Conservation (phyloP, 30 jellyfish, hydroid and myxozoan genomes). For the Aurelia sp. region DNA sequence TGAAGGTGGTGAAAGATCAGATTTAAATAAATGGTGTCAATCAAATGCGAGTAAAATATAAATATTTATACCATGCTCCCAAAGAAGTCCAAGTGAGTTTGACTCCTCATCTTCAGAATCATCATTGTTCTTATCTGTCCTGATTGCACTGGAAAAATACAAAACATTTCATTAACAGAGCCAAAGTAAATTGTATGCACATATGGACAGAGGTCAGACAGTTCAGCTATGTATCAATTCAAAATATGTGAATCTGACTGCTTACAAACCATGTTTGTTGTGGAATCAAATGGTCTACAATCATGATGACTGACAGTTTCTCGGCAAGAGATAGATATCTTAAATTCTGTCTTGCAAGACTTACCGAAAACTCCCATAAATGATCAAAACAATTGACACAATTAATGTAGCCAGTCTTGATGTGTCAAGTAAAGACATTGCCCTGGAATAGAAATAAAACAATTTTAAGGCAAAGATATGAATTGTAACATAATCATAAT, state of each 20-base stretch:
- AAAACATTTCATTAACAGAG: not conserved
- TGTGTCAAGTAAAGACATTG: conserved; percentile 62
- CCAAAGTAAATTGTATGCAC: no score
- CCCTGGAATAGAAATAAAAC: conserved; percentile 27
- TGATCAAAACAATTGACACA: conserved; percentile 57
- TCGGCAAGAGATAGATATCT: not conserved
- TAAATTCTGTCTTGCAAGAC: not conserved
- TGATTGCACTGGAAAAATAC: not conserved
- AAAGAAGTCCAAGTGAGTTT: not conserved
- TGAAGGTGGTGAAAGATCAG: no score
- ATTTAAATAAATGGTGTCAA: no score
- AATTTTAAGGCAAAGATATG: no score
- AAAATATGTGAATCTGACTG: no score
- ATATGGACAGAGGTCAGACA: no score
- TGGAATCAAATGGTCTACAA: no score
- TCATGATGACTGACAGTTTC: not conserved
- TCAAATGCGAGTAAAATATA: no score
- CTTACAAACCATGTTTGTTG: no score
- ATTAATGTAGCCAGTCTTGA: conserved; percentile 79
- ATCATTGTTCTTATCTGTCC: conserved; percentile 19
- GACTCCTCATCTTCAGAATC: conserved; percentile 22
- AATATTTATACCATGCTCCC: conserved; percentile 43
- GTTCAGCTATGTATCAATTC: no score
- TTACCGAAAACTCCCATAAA: conserved; percentile 76
- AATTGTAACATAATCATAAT: no score